Conservation (phyloP, 2,113 vertebrate species). For the Desmodus rotundus region DNA sequence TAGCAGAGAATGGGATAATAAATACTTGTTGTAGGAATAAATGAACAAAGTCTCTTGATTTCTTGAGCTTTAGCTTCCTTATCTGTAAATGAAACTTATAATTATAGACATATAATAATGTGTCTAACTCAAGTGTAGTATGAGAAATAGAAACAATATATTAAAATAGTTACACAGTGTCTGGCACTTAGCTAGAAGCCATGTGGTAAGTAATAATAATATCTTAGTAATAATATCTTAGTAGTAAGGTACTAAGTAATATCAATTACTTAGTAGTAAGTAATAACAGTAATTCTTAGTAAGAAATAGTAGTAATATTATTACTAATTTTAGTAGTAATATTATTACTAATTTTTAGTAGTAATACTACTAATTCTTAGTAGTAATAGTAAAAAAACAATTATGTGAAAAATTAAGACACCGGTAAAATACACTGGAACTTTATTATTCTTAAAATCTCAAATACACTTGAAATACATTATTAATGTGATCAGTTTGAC, state of each 20-base stretch:
- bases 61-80: not conserved
- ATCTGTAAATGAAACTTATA: not conserved
- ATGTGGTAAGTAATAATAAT: not conserved
- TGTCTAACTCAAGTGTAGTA: not conserved
- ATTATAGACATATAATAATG: no score
- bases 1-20: not conserved
- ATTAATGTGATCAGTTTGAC: not conserved
- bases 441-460: not conserved
- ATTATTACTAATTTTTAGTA: not conserved
- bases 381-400: not conserved
- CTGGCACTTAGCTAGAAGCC: not conserved
- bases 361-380: not conserved
- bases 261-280: no score
- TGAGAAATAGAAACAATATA: not conserved
- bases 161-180: not conserved
- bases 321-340: not conserved
- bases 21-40: not conserved
- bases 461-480: not conserved
- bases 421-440: not conserved
- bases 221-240: not conserved
- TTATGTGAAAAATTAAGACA: not conserved
- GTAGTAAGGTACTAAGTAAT: no score
- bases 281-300: no score
- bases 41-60: not conserved
- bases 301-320: no score